Base-by-base conservation (phyloP, 2,113 vertebrate genomes). In the Calyptommatus sinebrachiatus region DNA sequence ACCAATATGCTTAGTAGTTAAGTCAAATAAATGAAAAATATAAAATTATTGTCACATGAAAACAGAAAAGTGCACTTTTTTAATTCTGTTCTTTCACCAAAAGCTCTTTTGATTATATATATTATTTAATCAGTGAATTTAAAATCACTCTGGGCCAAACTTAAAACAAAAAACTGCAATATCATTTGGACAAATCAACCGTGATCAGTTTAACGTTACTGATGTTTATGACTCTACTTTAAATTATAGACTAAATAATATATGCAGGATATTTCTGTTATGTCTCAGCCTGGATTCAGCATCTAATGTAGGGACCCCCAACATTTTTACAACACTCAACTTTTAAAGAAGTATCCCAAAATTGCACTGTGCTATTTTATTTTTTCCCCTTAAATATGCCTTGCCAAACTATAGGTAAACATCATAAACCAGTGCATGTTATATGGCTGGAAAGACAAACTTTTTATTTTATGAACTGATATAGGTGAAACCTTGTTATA, bases 21-120 rank as follows among this genome's bases (percentile, higher is more conserved):
- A 83, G 83, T 87, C 45, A 65, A 28, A 71, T 3, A 73, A n/a
- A 68, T 28, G 68, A 2, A 73, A n/a, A 68, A 66, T 50, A 86
- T 77, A 67, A 77, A 73, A 80, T 50, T 28, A 88, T 60, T 50
- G 20, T 28, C 24, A 80, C 21, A 57, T 46, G 53, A 29, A 73
- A 80, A 67, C 24, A 22, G 14, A 41, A 22, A 46, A n/a, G 5
- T 22, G 29, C 24, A 61, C 63, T 74, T 73, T 79, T 73, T 79
- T 79, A 41, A 45, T 72, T 48, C 41, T 65, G 31, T 21, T 21
- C 21, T 80, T 57, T 10, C 29, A 74, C 31, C 20, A 48, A 79
- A 2, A 63, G 18, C 66, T 57, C 48, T 66, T 71, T 73, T 8
- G 24, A 62, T 71, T 57, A 29, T 5, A 7, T 53, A 12, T 48